Base-by-base conservation (phyloP, 2,113 vertebrate genomes). In the Zapornia atra region DNA sequence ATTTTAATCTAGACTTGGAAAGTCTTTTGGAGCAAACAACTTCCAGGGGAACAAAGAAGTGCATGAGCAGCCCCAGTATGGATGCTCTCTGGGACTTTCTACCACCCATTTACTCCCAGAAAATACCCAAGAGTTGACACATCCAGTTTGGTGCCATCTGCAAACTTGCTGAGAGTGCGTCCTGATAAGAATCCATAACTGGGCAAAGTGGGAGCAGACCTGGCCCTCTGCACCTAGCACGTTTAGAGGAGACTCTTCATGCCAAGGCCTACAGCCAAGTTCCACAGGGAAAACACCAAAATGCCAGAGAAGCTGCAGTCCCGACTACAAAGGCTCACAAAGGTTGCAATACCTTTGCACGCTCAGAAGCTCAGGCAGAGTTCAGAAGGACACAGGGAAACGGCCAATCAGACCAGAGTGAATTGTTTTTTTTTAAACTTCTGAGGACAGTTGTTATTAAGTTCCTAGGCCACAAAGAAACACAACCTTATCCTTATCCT, bases 271-370 rank as follows among this genome's bases (percentile, higher is more conserved):
- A 34, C 69, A 34, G 61, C 18, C 56, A 60, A n/a, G 16, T 34
- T n/a, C 69, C 69, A n/a, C 28, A 42, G 40, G 24, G 28, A n/a
- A 69, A 46, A 46, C 38, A 13, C 18, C 40, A 63, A 33, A 5
- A 0, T 2, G 2, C 3, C 56, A 25, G 20, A 1, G 1, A 51
- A 59, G 36, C n/a, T 57, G 56, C 6, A 5, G 56, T 17, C 81
- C 3, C 0, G 15, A 38, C 73, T 57, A 12, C 29, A 53, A n/a
- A 31, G 33, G 57, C 42, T 26, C 57, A 6, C 38, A 38, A 38
- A 38, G 38, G 38, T 9, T 12, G 44, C 25, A 33, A 7, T 20
- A 24, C 69, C 68, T 29, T 21, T 48, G 19, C 76, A 64, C 14
- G 31, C 20, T 60, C 54, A 17, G 46, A 78, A n/a, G n/a, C 80